Evolutionary conservation across 2,888 invertebrate genomes (phyloP).

Genomic region (Anthrax anthrax): DNA sequence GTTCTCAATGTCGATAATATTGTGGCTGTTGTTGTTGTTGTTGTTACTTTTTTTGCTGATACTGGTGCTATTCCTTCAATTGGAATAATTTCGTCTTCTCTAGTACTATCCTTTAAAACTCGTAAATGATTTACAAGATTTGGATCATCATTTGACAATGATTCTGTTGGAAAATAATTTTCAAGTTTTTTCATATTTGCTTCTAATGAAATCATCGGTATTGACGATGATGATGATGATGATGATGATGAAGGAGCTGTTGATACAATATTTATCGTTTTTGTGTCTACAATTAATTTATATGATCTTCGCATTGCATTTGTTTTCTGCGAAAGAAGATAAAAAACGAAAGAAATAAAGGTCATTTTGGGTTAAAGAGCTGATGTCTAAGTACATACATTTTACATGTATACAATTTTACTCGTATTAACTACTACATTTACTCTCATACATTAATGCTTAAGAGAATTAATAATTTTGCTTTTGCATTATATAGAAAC

Average conservation of each 20-base stretch:
- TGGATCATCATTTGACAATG: conserved; percentile 17
- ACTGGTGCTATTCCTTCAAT: conserved; percentile 3
- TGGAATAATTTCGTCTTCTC: conserved; percentile 3
- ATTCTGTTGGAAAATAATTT: conserved; percentile 15
- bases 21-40: background rate
- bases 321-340: conserved; percentile 18
- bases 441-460: too few species aligned
- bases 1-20: background rate
- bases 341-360: conserved; percentile 1
- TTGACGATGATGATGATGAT: conserved; percentile 11
- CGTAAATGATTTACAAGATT: conserved; percentile 19
- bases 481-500: too few species aligned
- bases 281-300: conserved; percentile 23
- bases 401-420: too few species aligned
- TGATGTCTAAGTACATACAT: too few species aligned
- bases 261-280: conserved; percentile 17
- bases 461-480: too few species aligned
- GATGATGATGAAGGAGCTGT: conserved; percentile 15
- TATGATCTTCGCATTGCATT: conserved; percentile 24
- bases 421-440: too few species aligned
- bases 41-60: conserved; percentile 1
- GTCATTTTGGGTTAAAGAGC: too few species aligned
- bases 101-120: conserved; percentile 21
- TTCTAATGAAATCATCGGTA: conserved; percentile 20
- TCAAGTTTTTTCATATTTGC: conserved; percentile 17